phyloP scores from a whole-genome alignment of 2,797 vertebrate genomes.

The Hipposideros larvatus region DNA sequence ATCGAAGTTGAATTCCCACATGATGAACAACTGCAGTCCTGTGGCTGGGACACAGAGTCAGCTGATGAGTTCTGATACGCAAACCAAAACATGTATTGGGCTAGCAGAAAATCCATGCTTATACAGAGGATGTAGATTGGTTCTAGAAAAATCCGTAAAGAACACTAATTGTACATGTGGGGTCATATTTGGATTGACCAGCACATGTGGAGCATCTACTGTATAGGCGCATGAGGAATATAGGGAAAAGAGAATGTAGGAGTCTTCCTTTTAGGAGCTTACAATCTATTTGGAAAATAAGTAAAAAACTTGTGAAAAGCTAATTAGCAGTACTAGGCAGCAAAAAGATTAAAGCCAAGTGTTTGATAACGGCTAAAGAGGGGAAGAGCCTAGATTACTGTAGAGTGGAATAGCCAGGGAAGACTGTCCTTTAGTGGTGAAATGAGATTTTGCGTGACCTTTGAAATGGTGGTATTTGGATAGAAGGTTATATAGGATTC shows the following conservation, averaged over 20 bases:
- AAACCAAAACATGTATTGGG: background rate
- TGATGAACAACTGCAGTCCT: slow-evolving; percentile 89
- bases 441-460: background rate
- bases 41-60: slow-evolving; percentile 95
- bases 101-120: background rate
- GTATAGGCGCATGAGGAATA: background rate
- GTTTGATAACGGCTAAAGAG: background rate
- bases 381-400: background rate
- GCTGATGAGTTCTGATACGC: slow-evolving; percentile 91
- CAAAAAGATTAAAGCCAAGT: slow-evolving; percentile 10
- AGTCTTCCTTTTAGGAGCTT: slow-evolving; percentile 25
- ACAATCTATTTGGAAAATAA: background rate
- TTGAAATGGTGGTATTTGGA: background rate
- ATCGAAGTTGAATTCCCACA: slow-evolving; percentile 93
- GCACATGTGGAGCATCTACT: slow-evolving; percentile 5
- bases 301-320: slow-evolving; percentile 34
- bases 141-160: slow-evolving; percentile 60
- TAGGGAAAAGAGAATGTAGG: background rate
- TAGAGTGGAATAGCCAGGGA: background rate
- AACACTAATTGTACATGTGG: background rate
- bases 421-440: background rate
- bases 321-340: background rate
- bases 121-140: background rate
- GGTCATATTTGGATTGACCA: slow-evolving; percentile 6
- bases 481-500: slow-evolving; percentile 6